Evolutionary conservation across 2,113 vertebrate genomes (phyloP), one percentile per base, ranked within the genome.

Genomic region (Meriones unguiculatus): DNA sequence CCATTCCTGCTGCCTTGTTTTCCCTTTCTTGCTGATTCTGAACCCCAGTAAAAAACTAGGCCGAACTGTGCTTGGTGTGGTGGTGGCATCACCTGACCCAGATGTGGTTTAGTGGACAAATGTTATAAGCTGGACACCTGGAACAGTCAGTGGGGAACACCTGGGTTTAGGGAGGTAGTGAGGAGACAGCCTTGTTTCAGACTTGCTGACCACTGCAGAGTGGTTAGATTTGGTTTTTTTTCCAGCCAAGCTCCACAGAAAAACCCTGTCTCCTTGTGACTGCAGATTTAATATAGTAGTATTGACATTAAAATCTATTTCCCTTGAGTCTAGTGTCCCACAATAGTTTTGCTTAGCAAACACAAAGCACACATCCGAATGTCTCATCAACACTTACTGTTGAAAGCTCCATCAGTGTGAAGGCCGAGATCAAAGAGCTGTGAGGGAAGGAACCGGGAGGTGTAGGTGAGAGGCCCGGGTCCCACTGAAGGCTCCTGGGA

Each of bases 371-470:
- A n/a, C 7, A 9, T 69, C 46, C 76, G 64, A 18, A 64, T 52
- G 24, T 77, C 95, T 91, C 50, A 52, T 12, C 75, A 54, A 8
- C 15, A 96, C 92, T 97, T 96, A 98, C 97, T 97, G 32, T 65
- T 97, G 78, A 95, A 52, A 6, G 57, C 89, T 98, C 99, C 99
- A 97, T 98, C 97, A 11, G 98, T 97, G 57, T 98, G 98, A 92
- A 99, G 98, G 72, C 99, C 99, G 95, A 99, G 98, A 95, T 99
- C 99, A 89, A 99, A 98, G 65, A 99, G 98, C 65, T 99, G 99
- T 52, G 99, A 99, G 50, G 99, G 99, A 89, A 99, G 98, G 98
- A 99, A 99, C 87, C 98, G 98, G 0, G 98, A 95, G 5, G 98
- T 98, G 81, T 96, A 98, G n/a, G 97, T 93, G 10, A 94, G 98